Evolutionary conservation across 92 coral and sea anemone genomes (phyloP), one percentile per base, ranked within the genome.

Genomic region (Phenganax stokvisi): DNA sequence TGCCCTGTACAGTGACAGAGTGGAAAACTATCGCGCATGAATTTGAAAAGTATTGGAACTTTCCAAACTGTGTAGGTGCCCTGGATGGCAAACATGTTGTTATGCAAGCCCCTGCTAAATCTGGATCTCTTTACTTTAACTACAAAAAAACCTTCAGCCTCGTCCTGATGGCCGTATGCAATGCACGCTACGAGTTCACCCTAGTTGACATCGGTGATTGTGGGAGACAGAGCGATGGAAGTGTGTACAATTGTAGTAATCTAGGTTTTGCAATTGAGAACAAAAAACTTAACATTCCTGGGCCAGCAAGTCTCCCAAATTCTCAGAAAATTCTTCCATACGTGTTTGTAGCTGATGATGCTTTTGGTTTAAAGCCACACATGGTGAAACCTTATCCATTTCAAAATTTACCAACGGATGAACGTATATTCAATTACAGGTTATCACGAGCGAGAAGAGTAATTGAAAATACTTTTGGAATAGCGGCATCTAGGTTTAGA

Each of bases 331-430:
- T 5, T 37, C 47, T 37, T 37, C 47, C 47, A 37, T 37, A 37
- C 47, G 47, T 37, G 71, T 82, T 72, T 72, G 80, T 82, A 28
- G 85, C 72, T 56, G 80, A 82, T 17, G 80, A 82, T 61, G 85
- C 74, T 53, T 82, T 73, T 47, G 80, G 85, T 7, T 52, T 59
- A 73, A 82, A 82, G 72, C 16, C 60, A 58, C 58, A 72, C 30
- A 54, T 57, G 72, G 59, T 71, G 79, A 73, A 82, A 44, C 80
- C 47, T 82, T 73, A 72, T 56, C 85, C 85, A 58, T 61, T 58
- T 8, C 51, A 82, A 62, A 58, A 51, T 82, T 57, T 82, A 53
- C 72, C 80, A 58, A 80, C 47, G 30, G 80, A 72, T 69, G 54
- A 80, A 67, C 74, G 76, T 57, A 60, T 67, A n/a, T 80, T 80